phyloP scores from a whole-genome alignment of 2,888 invertebrate genomes.

The Heteromyza rotundicornis region DNA sequence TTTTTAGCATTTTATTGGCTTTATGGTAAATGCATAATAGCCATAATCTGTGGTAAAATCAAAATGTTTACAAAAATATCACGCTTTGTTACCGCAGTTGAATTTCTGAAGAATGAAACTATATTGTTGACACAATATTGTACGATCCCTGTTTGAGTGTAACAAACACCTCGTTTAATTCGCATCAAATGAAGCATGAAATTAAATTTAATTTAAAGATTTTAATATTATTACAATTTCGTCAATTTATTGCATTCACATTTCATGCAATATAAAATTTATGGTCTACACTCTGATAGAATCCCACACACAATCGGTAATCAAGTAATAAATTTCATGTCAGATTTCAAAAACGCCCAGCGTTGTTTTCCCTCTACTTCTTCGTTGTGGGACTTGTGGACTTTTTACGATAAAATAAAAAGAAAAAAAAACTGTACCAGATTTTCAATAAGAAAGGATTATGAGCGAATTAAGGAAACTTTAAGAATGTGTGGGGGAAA shows the following conservation, averaged over 20 bases:
- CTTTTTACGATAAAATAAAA: not conserved
- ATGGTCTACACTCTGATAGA: not conserved
- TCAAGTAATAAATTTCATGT: constrained; percentile 26
- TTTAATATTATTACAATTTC: constrained; percentile 9
- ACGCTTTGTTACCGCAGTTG: too few relatives aligned
- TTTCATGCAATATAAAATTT: constrained; percentile 7
- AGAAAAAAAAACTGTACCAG: not conserved
- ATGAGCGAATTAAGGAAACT: constrained; percentile 45
- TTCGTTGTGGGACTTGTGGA: not conserved
- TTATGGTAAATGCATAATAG: too few relatives aligned
- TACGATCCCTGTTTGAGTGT: too few relatives aligned
- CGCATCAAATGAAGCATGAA: not conserved
- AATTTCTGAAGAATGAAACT: too few relatives aligned
- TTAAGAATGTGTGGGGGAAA: not conserved
- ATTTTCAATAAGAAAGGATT: constrained; percentile 51
- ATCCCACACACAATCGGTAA: constrained; percentile 7
- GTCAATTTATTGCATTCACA: constrained; percentile 15
- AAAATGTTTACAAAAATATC: too few relatives aligned
- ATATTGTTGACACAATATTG: too few relatives aligned
- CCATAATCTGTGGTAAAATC: too few relatives aligned
- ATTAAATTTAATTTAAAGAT: constrained; percentile 9
- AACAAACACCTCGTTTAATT: too few relatives aligned
- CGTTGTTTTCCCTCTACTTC: not conserved
- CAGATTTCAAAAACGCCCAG: not conserved
- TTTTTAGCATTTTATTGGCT: too few relatives aligned